Base-by-base conservation (phyloP, 1,140 invertebrate species). In the Drosophila sechellia region DNA sequence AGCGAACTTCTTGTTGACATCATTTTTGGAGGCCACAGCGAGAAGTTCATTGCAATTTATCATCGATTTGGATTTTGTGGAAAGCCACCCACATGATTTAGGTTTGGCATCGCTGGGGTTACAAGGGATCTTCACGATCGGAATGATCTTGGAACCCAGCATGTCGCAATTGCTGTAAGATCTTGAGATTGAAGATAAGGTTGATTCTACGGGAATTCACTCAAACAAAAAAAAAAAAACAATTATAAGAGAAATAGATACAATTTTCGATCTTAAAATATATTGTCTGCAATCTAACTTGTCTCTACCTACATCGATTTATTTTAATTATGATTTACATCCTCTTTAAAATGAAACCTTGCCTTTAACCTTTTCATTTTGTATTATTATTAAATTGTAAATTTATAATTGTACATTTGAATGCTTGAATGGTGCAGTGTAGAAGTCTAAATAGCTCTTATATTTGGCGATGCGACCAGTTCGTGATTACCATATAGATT, bases 41-140 rank as follows among this genome's bases (percentile, higher is more conserved):
- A 79, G 68, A 72, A 83, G 83, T 83, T 83, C 71, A 79, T 48
- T 65, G 71, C 76, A 79, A 81, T 87, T 83, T 79, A 83, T 89
- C 79, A 87, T 71, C 58, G 58, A 45, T 40, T 50, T 11, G 48
- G 46, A 59, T 70, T 70, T 59, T 40, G 61, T 65, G 73, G 48
- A 57, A 76, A 70, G 42, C 54, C 72, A 75, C 72, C 72, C 72
- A 76, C 72, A 66, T 76, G 46, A 53, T 58, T 75, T 76, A 66
- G 54, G 70, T 42, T 46, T 75, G 71, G 53, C 57, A 61, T 61
- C 54, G 68, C 39, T 42, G 22, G 17, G 42, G 42, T 46, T 42
- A 37, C 20, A 27, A 57, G 52, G 20, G 43, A 52, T 35, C 43
- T 70, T 56, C 49, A 72, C 54, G 54, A 71, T 70, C 55, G 53